Base-by-base conservation (phyloP, 2,797 vertebrate genomes). In the Heterohyrax brucei region DNA sequence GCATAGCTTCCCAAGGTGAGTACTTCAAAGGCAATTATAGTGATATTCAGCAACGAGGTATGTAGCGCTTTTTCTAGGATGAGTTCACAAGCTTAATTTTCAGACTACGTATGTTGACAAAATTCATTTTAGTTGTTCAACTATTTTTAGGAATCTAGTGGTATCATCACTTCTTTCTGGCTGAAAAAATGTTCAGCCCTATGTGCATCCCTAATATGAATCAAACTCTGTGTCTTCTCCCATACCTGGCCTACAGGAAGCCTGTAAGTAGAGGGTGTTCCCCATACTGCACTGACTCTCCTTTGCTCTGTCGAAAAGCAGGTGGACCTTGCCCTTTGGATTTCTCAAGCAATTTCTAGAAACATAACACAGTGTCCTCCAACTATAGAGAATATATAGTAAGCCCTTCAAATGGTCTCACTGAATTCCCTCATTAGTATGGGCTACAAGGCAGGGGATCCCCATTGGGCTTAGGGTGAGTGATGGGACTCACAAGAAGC, bases 301-400 rank as follows among this genome's bases (percentile, higher is more conserved):
- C 39, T 93, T 77, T 87, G 21, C 2, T 39, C 61, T 3, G 86
- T 7, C 76, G 21, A 13, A 87, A 62, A 72, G 78, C 33, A 81
- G 22, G 10, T 28, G 10, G 50, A 5, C 87, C 48, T 78, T 87
- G 26, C 8, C 66, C 39, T 87, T 92, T 62, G 26, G 10, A 33
- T 89, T 92, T 79, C 53, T 88, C 39, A 61, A 72, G 13, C 8
- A 46, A 7, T 13, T 53, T 90, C 89, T 39, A 93, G 79, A 86
- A 93, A 78, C 4, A 82, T 26, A 1, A 12, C 39, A 26, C 10
- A 7, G 18, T 61, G 28, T 33, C 16, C 28, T 56, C 44, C 13
- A 81, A 80, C 48, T 59, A 39, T 28, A 79, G 46, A 91, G 19
- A 62, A 73, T 0, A 44, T 16, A 2, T n/a, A 3, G 61, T 50